These are phyloP conservation scores for Camponotus fellah DNA, from an alignment of 2,888 invertebrate species.

Conservation along the genomic window DNA sequence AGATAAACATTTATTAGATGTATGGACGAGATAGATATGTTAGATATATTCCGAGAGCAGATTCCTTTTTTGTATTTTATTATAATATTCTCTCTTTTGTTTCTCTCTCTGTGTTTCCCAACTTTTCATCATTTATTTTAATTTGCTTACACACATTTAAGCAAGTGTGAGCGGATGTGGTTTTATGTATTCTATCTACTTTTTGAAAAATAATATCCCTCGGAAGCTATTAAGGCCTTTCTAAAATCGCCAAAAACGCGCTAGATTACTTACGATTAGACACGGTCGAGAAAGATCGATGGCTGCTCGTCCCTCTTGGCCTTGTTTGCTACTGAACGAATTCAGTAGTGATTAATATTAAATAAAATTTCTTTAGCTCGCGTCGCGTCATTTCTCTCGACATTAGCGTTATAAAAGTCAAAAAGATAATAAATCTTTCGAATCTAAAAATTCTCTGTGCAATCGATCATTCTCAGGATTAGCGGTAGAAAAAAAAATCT, in stretches of 20 bases:
- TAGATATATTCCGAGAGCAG: background rate
- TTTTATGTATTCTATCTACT: slow-evolving; percentile 41
- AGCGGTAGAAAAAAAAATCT: background rate
- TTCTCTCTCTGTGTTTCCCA: background rate
- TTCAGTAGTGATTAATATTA: slow-evolving; percentile 9
- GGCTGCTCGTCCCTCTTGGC: slow-evolving; percentile 34
- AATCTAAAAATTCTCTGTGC: background rate
- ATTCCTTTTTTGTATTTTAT: background rate
- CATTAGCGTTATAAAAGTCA: background rate
- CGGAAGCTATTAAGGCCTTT: slow-evolving; percentile 42
- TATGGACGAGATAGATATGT: background rate
- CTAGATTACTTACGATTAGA: slow-evolving; percentile 67
- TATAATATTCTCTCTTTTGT: background rate
- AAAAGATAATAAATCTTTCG: slow-evolving; percentile 7
- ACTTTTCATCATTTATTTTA: background rate
- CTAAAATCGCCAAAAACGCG: slow-evolving; percentile 59
- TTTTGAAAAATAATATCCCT: slow-evolving; percentile 50
- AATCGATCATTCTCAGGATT: background rate
- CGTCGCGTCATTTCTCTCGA: background rate
- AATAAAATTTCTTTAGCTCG: background rate
- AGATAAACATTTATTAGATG: background rate
- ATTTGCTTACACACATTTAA: background rate
- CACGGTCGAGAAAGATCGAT: slow-evolving; percentile 56
- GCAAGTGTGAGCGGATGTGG: background rate
- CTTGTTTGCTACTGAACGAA: slow-evolving; percentile 35